Conservation (phyloP, 2,113 vertebrate genomes). For the Phyllostomus hastatus region DNA sequence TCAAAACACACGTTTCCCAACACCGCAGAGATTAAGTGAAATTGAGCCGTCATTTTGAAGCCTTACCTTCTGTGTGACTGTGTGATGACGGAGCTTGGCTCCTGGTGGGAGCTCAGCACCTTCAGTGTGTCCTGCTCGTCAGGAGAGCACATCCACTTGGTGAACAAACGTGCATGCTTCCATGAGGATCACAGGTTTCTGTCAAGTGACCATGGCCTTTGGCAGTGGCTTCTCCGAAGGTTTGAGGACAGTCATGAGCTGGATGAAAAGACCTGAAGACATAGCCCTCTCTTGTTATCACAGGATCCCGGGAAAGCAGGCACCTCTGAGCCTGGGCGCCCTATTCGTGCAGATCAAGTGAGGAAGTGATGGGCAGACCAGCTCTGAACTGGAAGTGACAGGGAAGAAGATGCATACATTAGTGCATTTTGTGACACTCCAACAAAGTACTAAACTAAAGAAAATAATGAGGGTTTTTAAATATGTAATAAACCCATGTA, state of each 20-base stretch:
- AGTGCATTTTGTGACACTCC: neutral
- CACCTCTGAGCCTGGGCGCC: fast-evolving
- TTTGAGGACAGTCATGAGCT: neutral
- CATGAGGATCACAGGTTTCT: fast-evolving
- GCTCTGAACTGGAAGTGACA: neutral
- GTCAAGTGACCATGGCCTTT: fast-evolving
- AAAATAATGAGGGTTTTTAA: neutral
- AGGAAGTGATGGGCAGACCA: no score
- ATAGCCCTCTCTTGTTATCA: fast-evolving
- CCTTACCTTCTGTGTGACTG: neutral
- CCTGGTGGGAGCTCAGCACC: neutral
- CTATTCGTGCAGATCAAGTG: neutral
- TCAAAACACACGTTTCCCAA: constrained; percentile 1
- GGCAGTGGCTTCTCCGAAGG: neutral
- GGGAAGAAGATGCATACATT: neutral
- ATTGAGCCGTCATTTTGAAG: fast-evolving
- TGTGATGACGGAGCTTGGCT: neutral
- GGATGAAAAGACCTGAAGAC: neutral
- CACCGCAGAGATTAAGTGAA: neutral
- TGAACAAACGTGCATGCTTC: neutral
- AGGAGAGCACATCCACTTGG: fast-evolving
- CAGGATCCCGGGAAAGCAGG: neutral
- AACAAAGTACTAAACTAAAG: neutral
- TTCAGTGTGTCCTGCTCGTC: fast-evolving
- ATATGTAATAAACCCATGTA: fast-evolving